phyloP scores from a whole-genome alignment of 1,140 invertebrate species.

The Zophobas atratus region DNA sequence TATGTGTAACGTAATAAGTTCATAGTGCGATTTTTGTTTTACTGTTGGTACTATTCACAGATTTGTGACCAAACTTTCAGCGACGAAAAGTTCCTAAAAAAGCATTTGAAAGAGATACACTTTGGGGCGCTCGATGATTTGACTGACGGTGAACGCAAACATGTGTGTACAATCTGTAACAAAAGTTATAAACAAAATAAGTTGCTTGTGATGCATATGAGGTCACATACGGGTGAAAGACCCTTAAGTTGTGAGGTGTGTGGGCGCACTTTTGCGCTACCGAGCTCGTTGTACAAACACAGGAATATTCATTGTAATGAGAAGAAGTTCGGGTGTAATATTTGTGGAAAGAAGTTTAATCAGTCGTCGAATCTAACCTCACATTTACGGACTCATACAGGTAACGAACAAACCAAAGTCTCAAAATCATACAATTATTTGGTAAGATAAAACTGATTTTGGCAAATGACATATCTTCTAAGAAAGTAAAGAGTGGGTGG shows the following conservation, averaged over 20 bases:
- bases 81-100: constrained; percentile 60
- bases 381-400: constrained; percentile 75
- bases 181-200: constrained; percentile 65
- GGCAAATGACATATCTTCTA: too few relatives aligned
- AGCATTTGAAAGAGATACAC: constrained; percentile 63
- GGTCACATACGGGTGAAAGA: constrained; percentile 75
- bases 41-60: constrained; percentile 51
- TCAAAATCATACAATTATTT: too few relatives aligned
- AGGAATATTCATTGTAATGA: constrained; percentile 81
- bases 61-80: constrained; percentile 61
- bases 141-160: constrained; percentile 71
- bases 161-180: constrained; percentile 71
- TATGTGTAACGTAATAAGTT: constrained; percentile 59
- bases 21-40: constrained; percentile 18
- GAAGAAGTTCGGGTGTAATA: constrained; percentile 81
- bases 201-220: constrained; percentile 59
- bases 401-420: too few relatives aligned
- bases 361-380: constrained; percentile 77
- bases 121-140: constrained; percentile 52
- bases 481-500: too few relatives aligned
- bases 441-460: too few relatives aligned
- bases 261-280: constrained; percentile 83
- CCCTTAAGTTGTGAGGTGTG: constrained; percentile 82
- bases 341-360: constrained; percentile 83
- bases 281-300: constrained; percentile 71